These are phyloP conservation scores for Apteryx owenii DNA, from an alignment of 2,113 vertebrate species.

Conservation along the genomic window DNA sequence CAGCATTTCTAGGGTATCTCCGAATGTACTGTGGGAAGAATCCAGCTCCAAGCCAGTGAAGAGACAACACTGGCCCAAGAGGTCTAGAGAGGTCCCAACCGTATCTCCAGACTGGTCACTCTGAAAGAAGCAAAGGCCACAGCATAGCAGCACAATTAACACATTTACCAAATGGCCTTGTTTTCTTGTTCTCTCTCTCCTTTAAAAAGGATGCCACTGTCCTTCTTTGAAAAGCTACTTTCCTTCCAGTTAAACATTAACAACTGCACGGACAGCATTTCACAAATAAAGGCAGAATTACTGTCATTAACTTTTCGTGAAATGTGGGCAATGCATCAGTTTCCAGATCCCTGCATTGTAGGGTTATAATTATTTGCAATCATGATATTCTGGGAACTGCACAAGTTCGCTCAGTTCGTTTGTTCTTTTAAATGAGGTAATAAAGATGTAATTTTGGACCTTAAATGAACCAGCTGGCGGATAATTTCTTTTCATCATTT, in stretches of 20 bases:
- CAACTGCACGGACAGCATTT: conserved; percentile 18
- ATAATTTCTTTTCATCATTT: conserved; percentile 3
- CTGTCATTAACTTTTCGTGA: conserved; percentile 55
- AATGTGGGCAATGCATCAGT: not conserved
- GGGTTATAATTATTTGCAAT: conserved; percentile 55
- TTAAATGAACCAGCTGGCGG: conserved; percentile 22
- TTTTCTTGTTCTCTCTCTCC: not conserved
- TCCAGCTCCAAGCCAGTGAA: not conserved
- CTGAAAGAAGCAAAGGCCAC: not conserved
- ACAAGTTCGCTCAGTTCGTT: conserved; percentile 40
- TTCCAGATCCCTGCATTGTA: conserved; percentile 40
- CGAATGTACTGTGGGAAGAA: not conserved
- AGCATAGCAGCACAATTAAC: not conserved
- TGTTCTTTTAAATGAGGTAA: conserved; percentile 36
- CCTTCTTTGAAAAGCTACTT: not conserved
- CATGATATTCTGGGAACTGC: conserved; percentile 43
- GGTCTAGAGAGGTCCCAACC: not conserved
- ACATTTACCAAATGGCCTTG: not conserved
- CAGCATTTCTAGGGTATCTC: not conserved
- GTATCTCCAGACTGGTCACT: not conserved
- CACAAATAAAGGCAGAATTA: conserved; percentile 65
- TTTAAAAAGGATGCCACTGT: not conserved
- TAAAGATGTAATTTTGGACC: conserved; percentile 34
- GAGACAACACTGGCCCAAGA: not conserved
- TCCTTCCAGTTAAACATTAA: conserved; percentile 42